These are phyloP conservation scores for Cladorhizidae sp. DNA, from an alignment of 37 sponge, comb jelly and placozoan species.

Conservation along the genomic window DNA sequence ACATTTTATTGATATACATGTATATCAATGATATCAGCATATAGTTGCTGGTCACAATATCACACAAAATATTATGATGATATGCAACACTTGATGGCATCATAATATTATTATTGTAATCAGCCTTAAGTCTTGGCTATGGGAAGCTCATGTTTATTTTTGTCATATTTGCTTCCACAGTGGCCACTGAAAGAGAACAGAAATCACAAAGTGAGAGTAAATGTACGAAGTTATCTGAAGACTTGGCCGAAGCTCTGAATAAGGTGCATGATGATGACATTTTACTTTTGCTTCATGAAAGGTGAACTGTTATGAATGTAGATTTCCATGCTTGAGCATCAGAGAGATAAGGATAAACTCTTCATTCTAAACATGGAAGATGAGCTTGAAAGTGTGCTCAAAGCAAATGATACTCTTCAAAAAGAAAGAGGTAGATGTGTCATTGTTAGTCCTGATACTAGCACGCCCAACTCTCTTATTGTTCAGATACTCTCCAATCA, in stretches of 20 bases:
- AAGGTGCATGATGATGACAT: neutral
- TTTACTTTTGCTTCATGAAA: too few relatives aligned
- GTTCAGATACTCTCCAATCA: neutral
- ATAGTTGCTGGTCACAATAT: neutral
- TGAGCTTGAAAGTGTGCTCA: neutral
- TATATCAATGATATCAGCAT: neutral
- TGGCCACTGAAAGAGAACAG: neutral
- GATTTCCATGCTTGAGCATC: neutral
- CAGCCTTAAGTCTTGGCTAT: too few relatives aligned
- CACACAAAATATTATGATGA: too few relatives aligned
- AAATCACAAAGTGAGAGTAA: neutral
- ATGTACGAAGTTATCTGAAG: neutral
- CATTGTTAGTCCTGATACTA: too few relatives aligned
- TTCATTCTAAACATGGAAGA: neutral
- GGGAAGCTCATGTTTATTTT: neutral
- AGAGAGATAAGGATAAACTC: neutral
- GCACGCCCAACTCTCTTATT: neutral
- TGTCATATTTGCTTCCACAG: neutral
- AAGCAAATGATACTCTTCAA: neutral
- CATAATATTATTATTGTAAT: too few relatives aligned
- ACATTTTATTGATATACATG: neutral
- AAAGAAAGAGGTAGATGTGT: slow-evolving; percentile 16
- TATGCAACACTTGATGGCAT: too few relatives aligned
- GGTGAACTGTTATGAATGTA: neutral
- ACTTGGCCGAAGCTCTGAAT: neutral